Evolutionary conservation across 2,888 invertebrate species (phyloP), one percentile per base, ranked within the genome.

Genomic region (Lagria hirta): DNA sequence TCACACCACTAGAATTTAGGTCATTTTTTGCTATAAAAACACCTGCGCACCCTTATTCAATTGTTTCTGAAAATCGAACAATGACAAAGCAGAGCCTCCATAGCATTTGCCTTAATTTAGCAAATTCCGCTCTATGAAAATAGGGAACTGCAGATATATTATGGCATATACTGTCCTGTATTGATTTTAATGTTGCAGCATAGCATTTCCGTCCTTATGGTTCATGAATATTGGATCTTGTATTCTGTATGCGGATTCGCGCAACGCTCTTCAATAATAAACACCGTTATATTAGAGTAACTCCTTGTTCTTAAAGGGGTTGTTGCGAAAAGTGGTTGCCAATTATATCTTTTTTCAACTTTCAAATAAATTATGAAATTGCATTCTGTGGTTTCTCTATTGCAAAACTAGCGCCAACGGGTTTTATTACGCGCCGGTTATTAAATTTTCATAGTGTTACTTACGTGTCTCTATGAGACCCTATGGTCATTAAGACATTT

Each of bases 401-500:
- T 60, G 65, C 59, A 51, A 52, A 52, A 45, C 43, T 43, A 47
- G 62, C 54, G 61, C 54, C 73, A 68, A 70, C 71, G 72, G 71
- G 74, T 74, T 75, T 76, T 76, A 76, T 72, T 71, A 74, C 74
- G 75, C 72, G 70, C 66, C 66, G 54, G 23, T 43, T 49, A 49
- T 48, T 51, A 46, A 48, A 51, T 48, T 48, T 48, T 48, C 41
- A 34, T 35, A 43, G 30, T 30, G 22, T 16, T 20, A 12, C 26
- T 6, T 4, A 16, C 10, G 12, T 26, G 17, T 26, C 35, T 34
- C 10, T 6, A 23, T 14, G 12, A n/a, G n/a, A n/a, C n/a, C n/a
- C n/a, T n/a, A n/a, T n/a, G n/a, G n/a, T n/a, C n/a, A n/a, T n/a
- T n/a, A n/a, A n/a, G n/a, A n/a, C n/a, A n/a, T n/a, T n/a, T n/a